Evolutionary conservation across 1,140 invertebrate genomes (phyloP).

Genomic region (Diploscapter pachys): DNA sequence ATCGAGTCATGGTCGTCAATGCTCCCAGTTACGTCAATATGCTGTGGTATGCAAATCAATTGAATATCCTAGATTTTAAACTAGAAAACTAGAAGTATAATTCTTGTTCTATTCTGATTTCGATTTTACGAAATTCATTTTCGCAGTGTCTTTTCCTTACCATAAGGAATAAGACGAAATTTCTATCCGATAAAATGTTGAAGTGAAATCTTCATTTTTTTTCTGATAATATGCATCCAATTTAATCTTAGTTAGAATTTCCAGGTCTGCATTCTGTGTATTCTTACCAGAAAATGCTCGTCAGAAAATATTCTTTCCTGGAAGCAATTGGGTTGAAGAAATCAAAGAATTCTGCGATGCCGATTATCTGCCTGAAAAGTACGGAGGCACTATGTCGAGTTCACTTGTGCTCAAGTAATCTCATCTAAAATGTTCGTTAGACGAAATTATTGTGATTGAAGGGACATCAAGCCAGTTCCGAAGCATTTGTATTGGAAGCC

Average conservation of each 20-base stretch:
- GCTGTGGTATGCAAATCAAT: constrained; percentile 5
- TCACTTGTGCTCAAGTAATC: neutral
- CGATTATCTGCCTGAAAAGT: constrained; percentile 30
- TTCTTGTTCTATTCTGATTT: no score
- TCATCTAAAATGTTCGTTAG: neutral
- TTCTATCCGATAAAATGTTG: no score
- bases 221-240: no score
- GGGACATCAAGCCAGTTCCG: constrained; percentile 21
- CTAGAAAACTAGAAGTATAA: no score
- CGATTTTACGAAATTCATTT: no score
- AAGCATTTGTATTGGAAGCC: constrained; percentile 33
- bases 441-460: neutral
- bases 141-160: no score
- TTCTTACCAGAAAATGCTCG: constrained; percentile 34
- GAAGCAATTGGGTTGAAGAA: constrained; percentile 31
- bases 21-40: constrained; percentile 33
- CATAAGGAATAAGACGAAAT: no score
- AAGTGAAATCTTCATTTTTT: no score
- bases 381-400: constrained; percentile 34
- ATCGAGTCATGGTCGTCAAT: constrained; percentile 37
- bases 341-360: constrained; percentile 26
- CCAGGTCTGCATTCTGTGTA: constrained; percentile 15
- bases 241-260: no score
- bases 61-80: no score
- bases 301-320: constrained; percentile 28